A percentile compares a stretch with the other conserved stretches of the same genome.
Evolutionary conservation across 2,113 vertebrate species (phyloP).

Genomic region (Ivindomyrus marchei): DNA sequence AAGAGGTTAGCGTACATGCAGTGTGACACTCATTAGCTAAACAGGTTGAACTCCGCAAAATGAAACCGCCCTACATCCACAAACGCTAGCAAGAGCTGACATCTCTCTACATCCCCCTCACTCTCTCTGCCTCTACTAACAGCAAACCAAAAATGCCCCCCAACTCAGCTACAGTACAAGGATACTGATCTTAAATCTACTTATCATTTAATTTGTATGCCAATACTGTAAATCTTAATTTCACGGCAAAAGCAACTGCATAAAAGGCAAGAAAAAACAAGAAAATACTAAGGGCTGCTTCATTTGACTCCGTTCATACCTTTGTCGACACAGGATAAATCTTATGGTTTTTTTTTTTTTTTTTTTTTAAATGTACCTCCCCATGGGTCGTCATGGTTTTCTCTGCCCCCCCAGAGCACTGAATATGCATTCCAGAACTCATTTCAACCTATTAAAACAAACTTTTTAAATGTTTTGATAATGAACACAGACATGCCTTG

Average conservation of each 20-base stretch:
- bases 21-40: neutral
- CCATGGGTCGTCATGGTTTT: neutral
- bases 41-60: neutral
- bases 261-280: neutral
- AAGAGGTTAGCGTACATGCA: neutral
- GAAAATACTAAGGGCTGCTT: neutral
- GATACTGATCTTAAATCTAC: neutral
- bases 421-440: neutral
- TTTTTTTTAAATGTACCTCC: neutral
- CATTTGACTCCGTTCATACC: neutral
- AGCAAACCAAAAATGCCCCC: neutral
- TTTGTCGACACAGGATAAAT: neutral
- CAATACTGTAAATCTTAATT: neutral
- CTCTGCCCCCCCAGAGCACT: neutral
- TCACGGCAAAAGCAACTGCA: neutral
- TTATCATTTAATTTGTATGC: neutral
- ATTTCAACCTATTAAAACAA: conserved; percentile 3
- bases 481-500: conserved; percentile 3
- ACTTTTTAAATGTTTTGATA: neutral
- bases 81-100: neutral
- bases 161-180: neutral
- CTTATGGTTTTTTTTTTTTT: neutral
- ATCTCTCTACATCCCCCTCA: neutral
- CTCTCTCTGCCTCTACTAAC: neutral
- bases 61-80: neutral